Base-by-base conservation (phyloP, 2,113 vertebrate genomes). In the Varanus salvator region DNA sequence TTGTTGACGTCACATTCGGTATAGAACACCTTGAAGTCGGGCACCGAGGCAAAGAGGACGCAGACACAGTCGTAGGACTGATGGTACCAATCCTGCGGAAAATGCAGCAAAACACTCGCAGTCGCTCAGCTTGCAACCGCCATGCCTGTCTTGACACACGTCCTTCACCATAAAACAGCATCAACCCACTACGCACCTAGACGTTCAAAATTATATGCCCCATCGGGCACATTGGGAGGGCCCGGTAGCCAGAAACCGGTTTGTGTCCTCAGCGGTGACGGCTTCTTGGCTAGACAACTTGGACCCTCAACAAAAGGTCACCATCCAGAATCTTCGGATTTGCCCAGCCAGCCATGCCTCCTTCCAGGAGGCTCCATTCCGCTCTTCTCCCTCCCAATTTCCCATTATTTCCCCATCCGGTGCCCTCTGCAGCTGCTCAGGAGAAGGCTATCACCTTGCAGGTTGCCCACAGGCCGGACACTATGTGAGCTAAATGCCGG, bases 21-120 rank as follows among this genome's bases (percentile, higher is more conserved):
- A 96, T 99, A 99, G 95, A 99, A 99, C 86, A 99, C 99, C 95
- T 99, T 99, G 95, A 99, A 99, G 95, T 99, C 99, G 0, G 99
- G 99, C 74, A 99, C 98, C 0, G 99, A 99, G 6, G 99, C 99
- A 23, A 99, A 99, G 98, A 99, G 98, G 96, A 99, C 99, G 29
- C 98, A 99, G 84, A 99, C 99, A 34, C 98, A 99, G 97, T 99
- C 98, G 0, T 99, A 99, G 3, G 99, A 99, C 95, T 99, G 98
- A 96, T 99, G 99, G 95, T 99, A 99, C 96, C 99, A 98, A 92
- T 99, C 99, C 99, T 99, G 93, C 31, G 81, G 76, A 82, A 93
- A 83, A 93, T 29, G 90, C 60, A 89, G 25, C 0, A 80, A 71
- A 0, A 90, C n/a, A 78, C 77, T 87, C 38, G 34, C 54, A 74